Percentiles rank a stretch among this genome's conserved stretches.
Evolutionary conservation across 1,140 invertebrate species (phyloP).

Genomic region (Samia ricini): DNA sequence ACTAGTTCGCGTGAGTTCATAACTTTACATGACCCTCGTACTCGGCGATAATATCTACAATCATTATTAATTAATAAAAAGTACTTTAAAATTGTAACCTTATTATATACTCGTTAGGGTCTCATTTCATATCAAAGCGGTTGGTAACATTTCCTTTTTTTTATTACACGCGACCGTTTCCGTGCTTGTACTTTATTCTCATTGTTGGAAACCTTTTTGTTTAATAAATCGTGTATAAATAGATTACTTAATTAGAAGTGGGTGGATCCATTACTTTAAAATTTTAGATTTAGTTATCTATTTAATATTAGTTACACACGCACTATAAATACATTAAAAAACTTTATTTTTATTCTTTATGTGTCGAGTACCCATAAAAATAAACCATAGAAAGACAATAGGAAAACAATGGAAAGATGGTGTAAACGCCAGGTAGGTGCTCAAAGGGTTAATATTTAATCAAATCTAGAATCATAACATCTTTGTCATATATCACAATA

Average conservation of each 20-base stretch:
- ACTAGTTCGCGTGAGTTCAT: neutral
- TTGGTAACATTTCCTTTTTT: neutral
- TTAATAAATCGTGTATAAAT: neutral
- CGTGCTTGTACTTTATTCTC: neutral
- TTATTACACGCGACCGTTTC: neutral
- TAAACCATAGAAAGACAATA: no score
- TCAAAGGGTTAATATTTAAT: no score
- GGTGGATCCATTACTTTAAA: neutral
- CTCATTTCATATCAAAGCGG: neutral
- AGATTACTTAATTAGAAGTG: neutral
- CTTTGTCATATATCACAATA: no score
- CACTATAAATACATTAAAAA: neutral
- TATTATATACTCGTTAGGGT: neutral
- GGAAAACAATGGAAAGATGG: no score
- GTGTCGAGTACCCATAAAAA: no score
- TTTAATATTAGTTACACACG: neutral
- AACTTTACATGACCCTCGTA: neutral
- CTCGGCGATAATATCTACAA: neutral
- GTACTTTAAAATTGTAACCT: neutral
- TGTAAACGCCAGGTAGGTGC: no score
- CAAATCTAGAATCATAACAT: no score
- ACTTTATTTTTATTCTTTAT: no score
- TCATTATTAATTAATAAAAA: neutral
- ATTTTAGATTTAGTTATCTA: neutral
- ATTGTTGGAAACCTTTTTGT: neutral